Conservation (phyloP, 2,888 invertebrate genomes). For the Lepidocyrtoides sp. region DNA sequence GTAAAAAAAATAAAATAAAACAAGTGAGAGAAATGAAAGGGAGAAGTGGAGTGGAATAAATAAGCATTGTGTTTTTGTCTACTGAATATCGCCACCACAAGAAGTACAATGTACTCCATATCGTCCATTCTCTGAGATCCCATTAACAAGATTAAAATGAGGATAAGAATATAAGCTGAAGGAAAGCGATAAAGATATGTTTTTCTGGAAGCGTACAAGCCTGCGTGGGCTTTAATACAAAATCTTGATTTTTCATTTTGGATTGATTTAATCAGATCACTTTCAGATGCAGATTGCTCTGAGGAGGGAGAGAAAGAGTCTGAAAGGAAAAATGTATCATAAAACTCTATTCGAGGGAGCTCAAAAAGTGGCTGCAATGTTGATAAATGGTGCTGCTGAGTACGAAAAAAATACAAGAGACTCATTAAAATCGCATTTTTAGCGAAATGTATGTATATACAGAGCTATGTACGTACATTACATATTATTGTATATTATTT, state of each 20-base stretch:
- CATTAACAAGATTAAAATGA: constrained; percentile 72
- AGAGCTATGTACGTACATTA: neutral
- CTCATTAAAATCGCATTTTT: constrained; percentile 21
- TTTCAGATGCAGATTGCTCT: constrained; percentile 47
- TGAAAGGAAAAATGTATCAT: neutral
- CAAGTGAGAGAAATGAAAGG: constrained; percentile 15
- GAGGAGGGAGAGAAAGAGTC: neutral
- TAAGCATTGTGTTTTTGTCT: neutral
- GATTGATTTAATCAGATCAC: constrained; percentile 68
- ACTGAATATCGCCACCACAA: neutral
- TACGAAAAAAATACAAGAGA: neutral
- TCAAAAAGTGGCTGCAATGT: neutral
- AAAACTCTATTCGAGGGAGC: neutral
- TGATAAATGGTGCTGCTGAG: neutral
- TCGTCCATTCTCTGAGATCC: constrained; percentile 47
- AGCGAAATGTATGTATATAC: neutral
- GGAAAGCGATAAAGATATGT: constrained; percentile 53
- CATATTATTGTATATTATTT: neutral
- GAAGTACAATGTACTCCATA: constrained; percentile 60
- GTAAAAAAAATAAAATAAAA: no score
- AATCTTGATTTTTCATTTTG: constrained; percentile 52
- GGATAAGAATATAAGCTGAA: constrained; percentile 3
- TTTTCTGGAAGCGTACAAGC: constrained; percentile 65
- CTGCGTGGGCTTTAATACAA: constrained; percentile 65
- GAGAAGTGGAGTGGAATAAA: constrained; percentile 31